Conservation (phyloP, 2,888 invertebrate species). For the Synergus itoensis region DNA sequence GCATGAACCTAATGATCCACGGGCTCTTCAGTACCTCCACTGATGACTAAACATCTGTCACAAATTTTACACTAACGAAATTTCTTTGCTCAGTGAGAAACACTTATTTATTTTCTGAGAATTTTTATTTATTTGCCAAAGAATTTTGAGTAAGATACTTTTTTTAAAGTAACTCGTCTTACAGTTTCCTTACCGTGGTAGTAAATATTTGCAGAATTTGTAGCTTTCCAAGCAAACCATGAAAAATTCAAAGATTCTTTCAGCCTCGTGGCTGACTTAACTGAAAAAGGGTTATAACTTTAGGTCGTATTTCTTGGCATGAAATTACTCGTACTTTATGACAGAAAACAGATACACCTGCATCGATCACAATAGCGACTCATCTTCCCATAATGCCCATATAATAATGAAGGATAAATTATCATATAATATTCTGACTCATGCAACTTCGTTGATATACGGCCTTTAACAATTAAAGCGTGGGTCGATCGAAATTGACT, state of each 20-base stretch:
- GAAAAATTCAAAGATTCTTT: too few species aligned
- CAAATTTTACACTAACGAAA: background rate
- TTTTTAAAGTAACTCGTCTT: too few species aligned
- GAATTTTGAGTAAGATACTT: background rate
- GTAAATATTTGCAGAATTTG: too few species aligned
- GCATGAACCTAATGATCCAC: constrained; percentile 55
- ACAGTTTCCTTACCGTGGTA: too few species aligned
- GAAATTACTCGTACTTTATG: background rate
- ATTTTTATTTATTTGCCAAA: background rate
- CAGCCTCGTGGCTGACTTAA: too few species aligned
- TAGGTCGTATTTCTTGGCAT: background rate
- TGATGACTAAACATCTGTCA: constrained; percentile 2
- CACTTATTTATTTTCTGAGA: background rate
- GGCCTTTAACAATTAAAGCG: background rate
- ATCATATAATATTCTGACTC: background rate
- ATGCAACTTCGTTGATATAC: background rate
- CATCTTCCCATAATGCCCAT: background rate
- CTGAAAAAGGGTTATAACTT: too few species aligned
- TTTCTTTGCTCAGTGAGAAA: background rate
- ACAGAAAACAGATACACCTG: background rate
- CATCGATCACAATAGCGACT: background rate
- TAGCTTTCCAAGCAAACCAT: too few species aligned
- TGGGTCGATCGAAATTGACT: background rate
- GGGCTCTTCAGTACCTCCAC: constrained; percentile 15
- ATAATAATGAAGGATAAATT: background rate